Conservation (phyloP, 2,113 vertebrate species). For the Dunckerocampus dactyliophorus region DNA sequence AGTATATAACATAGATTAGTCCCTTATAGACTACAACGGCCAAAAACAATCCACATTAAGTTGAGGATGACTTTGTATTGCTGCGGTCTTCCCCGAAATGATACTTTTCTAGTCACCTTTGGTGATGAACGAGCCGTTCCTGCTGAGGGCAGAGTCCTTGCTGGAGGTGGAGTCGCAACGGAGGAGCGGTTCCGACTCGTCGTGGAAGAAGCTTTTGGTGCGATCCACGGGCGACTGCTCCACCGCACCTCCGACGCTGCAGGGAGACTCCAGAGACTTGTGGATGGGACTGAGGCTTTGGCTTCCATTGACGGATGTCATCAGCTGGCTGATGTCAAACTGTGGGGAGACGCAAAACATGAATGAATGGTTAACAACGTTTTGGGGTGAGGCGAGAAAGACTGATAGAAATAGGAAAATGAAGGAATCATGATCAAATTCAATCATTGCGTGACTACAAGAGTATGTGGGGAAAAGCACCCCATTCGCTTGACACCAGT, state of each 20-base stretch:
- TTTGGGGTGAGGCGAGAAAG: not conserved
- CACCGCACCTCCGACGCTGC: slow-evolving; percentile 37
- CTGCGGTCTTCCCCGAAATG: no score
- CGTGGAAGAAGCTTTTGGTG: slow-evolving; percentile 87
- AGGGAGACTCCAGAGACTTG: slow-evolving; percentile 73
- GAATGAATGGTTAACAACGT: no score
- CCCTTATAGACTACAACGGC: no score
- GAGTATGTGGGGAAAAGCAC: not conserved
- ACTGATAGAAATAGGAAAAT: no score
- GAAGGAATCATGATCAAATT: no score
- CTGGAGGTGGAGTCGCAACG: slow-evolving; percentile 97
- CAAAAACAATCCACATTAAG: no score
- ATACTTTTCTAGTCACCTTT: slow-evolving; percentile 79
- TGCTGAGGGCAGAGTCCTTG: slow-evolving; percentile 91
- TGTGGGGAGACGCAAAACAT: slow-evolving; percentile 38
- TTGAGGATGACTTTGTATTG: no score
- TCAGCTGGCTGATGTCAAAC: slow-evolving; percentile 88
- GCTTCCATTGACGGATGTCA: slow-evolving; percentile 76
- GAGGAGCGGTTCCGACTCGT: slow-evolving; percentile 92
- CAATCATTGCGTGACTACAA: no score
- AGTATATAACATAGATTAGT: no score
- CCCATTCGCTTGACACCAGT: no score
- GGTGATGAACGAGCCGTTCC: slow-evolving; percentile 96
- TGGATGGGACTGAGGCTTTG: slow-evolving; percentile 75
- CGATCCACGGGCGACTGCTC: slow-evolving; percentile 87